Evolutionary conservation across 2,797 vertebrate species (phyloP), one percentile per base, ranked within the genome.

Genomic region (Phalloptychus januarius): DNA sequence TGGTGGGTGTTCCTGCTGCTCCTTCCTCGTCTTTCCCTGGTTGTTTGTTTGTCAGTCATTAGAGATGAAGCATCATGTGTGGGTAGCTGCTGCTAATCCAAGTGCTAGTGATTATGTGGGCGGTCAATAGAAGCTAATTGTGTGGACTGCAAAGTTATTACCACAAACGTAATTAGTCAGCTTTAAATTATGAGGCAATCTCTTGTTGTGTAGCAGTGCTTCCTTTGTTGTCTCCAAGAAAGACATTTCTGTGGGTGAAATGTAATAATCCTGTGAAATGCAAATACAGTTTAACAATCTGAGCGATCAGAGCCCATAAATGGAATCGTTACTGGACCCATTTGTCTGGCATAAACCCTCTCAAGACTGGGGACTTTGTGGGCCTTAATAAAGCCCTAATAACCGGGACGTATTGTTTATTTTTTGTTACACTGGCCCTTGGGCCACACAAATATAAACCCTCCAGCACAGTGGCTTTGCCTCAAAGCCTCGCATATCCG

Each of bases 391-490:
- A 95, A 93, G 89, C 92, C 90, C 86, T 88, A 91, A 94, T 94
- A 93, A 93, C 89, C 89, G 83, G 75, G 84, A 93, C 79, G 88
- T 83, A 83, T 87, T 94, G 94, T 95, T 95, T 95, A 87, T 94
- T 94, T 93, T 94, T 87, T 91, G 91, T 92, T 89, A 89, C 91
- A 90, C 83, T 84, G 89, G 91, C 93, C 89, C 89, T 44, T 72
- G 85, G 88, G 91, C 90, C 93, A 93, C 93, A 94, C 93, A 93
- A 84, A 94, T 88, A 83, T 86, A 92, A 95, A 94, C 90, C 90
- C 87, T 86, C 77, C 86, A 85, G 88, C 83, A 72, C 74, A 79
- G 83, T 40, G 85, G 91, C 90, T 92, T 93, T 87, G 76, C 78
- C 72, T 86, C 83, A 91, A 87, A 92, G 92, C 90, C 87, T 75